phyloP scores from a whole-genome alignment of 2,797 vertebrate species.

The Anguilla marmorata region DNA sequence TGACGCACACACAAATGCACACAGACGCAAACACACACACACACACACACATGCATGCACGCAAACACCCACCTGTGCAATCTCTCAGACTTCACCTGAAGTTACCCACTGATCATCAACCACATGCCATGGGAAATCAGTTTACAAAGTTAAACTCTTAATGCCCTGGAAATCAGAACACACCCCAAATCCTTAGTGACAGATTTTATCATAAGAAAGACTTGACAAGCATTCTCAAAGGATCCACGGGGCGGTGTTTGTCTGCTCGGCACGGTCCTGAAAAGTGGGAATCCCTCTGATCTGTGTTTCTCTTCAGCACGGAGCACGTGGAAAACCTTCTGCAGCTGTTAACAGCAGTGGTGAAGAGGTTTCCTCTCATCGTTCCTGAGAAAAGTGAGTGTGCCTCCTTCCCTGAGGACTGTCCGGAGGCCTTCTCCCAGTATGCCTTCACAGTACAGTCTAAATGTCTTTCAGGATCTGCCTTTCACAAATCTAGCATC shows the following conservation, averaged over 20 bases:
- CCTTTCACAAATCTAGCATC: background rate
- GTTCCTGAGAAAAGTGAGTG: constrained; percentile 87
- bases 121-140: too few relatives aligned
- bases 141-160: background rate
- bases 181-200: background rate
- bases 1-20: background rate
- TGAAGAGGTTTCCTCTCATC: constrained; percentile 94
- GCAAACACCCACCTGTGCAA: too few relatives aligned
- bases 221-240: background rate
- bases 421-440: background rate
- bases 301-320: constrained; percentile 68
- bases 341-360: constrained; percentile 89
- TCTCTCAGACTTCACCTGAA: too few relatives aligned
- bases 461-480: background rate
- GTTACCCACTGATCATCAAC: too few relatives aligned
- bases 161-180: background rate
- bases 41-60: background rate
- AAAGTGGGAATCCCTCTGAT: background rate
- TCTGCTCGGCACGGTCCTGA: background rate
- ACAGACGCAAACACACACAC: too few relatives aligned
- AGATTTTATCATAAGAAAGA: background rate
- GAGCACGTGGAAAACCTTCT: constrained; percentile 89
- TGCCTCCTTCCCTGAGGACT: background rate
- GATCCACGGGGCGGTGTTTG: background rate
- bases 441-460: background rate